A percentile compares a stretch with the other conserved stretches of the same genome.
Conservation (phyloP, 2,797 vertebrate species). For the Cuculus canorus region DNA sequence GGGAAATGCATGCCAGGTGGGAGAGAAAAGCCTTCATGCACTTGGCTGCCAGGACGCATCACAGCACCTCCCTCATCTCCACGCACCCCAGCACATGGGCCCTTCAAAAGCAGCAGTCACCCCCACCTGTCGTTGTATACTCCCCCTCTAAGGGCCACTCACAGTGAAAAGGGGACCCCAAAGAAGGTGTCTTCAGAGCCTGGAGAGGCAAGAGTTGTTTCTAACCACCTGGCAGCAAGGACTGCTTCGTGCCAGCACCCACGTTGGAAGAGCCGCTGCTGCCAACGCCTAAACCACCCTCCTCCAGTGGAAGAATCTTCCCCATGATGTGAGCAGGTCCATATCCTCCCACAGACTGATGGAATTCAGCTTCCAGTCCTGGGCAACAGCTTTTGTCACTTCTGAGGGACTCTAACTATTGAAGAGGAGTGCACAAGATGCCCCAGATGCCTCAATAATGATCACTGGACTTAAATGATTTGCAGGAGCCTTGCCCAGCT, state of each 20-base stretch:
- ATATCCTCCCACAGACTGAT: background rate
- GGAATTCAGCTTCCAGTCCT: background rate
- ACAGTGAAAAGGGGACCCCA: background rate
- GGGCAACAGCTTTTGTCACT: background rate
- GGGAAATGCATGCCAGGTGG: background rate
- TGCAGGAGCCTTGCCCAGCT: background rate
- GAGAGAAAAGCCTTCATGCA: background rate
- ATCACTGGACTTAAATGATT: background rate
- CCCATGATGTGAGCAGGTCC: background rate
- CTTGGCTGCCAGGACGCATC: background rate
- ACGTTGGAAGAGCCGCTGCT: background rate
- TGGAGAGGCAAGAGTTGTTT: background rate
- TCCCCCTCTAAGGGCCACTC: background rate
- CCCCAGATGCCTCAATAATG: background rate
- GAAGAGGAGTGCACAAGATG: background rate
- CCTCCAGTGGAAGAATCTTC: background rate
- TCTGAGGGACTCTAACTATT: background rate
- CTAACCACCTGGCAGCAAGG: background rate
- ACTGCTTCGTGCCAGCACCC: background rate
- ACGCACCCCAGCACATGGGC: fast-evolving
- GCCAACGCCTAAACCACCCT: background rate
- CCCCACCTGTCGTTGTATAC: fast-evolving
- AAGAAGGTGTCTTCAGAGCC: background rate
- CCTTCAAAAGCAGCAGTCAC: background rate
- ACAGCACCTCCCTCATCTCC: background rate